These are phyloP conservation scores for Lysiphlebus fabarum DNA, from an alignment of 1,140 invertebrate species.

Conservation along the genomic window DNA sequence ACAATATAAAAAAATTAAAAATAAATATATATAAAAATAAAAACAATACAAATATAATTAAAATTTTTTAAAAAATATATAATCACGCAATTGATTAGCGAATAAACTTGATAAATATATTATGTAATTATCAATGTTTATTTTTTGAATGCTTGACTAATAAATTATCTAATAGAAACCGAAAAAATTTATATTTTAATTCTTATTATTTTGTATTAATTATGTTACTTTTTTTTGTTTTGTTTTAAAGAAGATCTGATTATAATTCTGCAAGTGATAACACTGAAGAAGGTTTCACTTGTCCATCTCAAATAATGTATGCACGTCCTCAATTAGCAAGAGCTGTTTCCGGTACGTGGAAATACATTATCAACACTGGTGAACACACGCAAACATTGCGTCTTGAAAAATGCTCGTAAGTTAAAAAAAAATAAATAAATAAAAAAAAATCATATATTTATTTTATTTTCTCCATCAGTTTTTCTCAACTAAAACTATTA, in stretches of 20 bases:
- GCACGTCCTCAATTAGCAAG: conserved; percentile 77
- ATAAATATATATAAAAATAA: neutral
- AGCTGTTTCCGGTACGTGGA: conserved; percentile 79
- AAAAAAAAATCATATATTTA: neutral
- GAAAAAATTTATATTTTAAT: neutral
- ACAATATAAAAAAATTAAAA: conserved; percentile 11
- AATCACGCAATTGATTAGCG: neutral
- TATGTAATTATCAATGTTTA: neutral
- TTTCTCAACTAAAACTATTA: conserved; percentile 1
- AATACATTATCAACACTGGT: conserved; percentile 82
- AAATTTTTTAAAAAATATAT: neutral
- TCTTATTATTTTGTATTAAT: neutral
- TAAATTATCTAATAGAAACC: neutral
- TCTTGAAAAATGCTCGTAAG: conserved; percentile 80
- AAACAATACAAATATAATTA: conserved; percentile 3
- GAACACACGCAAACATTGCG: conserved; percentile 81
- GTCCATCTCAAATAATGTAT: conserved; percentile 80
- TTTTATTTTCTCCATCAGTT: conserved; percentile 8
- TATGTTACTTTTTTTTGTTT: conserved; percentile 1
- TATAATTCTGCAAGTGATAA: conserved; percentile 42
- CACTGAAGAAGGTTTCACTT: conserved; percentile 70
- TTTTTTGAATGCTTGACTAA: neutral
- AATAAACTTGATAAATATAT: conserved; percentile 10
- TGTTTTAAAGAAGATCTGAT: conserved; percentile 58
- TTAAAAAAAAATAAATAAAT: conserved; percentile 22